phyloP scores from a whole-genome alignment of 2,113 vertebrate genomes.

The Silurus asotus region DNA sequence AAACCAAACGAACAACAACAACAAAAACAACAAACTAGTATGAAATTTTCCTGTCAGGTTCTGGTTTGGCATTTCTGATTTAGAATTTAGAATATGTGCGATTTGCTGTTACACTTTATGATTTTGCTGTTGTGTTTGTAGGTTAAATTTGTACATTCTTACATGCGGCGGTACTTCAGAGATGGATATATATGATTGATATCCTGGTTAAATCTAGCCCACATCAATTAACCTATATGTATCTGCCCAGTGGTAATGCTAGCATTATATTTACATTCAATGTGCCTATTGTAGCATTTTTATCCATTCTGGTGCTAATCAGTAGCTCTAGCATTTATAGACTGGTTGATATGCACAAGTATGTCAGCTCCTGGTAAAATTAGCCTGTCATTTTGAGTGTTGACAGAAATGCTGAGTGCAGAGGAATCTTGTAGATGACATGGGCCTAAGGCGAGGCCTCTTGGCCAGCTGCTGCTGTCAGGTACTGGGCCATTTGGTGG shows the following conservation, averaged over 20 bases:
- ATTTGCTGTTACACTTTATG: neutral
- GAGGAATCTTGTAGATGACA: constrained; percentile 71
- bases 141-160: neutral
- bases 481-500: constrained; percentile 54
- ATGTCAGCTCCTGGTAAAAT: constrained; percentile 67
- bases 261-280: neutral
- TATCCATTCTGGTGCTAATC: neutral
- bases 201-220: neutral
- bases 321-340: neutral
- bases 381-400: constrained; percentile 74
- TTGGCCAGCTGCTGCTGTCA: constrained; percentile 73
- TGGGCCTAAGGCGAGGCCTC: constrained; percentile 63
- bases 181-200: too few species aligned
- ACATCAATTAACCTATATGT: neutral
- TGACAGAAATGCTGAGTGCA: constrained; percentile 77
- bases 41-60: neutral
- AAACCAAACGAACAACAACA: neutral
- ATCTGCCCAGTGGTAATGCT: neutral
- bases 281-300: neutral
- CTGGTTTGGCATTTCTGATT: neutral
- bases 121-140: too few species aligned
- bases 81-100: neutral
- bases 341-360: constrained; percentile 24
- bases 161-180: neutral
- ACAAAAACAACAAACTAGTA: too few species aligned